Evolutionary conservation across 2,113 vertebrate genomes (phyloP), one percentile per base, ranked within the genome.

Genomic region (Prinia subflava): DNA sequence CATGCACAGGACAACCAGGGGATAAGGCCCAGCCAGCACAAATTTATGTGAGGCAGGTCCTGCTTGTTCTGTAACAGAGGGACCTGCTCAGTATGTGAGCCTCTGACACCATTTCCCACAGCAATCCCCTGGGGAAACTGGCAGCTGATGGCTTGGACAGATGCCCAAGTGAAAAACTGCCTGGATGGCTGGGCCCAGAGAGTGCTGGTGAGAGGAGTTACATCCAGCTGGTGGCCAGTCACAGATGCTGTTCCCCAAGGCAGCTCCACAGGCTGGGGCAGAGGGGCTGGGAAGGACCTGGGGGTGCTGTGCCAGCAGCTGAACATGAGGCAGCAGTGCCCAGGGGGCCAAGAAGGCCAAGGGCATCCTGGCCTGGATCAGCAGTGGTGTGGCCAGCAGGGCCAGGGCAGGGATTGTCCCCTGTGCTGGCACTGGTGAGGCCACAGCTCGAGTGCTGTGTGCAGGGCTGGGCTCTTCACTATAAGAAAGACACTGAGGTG

Each of bases 361-460:
- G 0, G 3, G 37, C 59, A 89, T 56, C 47, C 37, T 81, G 46
- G 11, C 11, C 4, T 57, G 22, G 9, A 25, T 9, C 35, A 81
- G n/a, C 35, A 71, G 35, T 2, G 0, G 7, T 24, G 31, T 39
- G 39, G 30, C 7, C 64, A 81, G 57, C 15, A 81, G 39, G 33
- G 9, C 0, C 8, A 73, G 70, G 33, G 12, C 33, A 21, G 62
- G 8, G 44, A 57, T 28, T 4, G 7, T 55, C 5, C 27, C 20
- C 11, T 74, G 67, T 44, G 6, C 24, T 50, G 2, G 49, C 39
- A 28, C 4, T 57, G 74, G 4, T 13, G 42, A 69, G 49, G 20
- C 12, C 1, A 1, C 47, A 69, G 2, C 37, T 56, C 0, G 0
- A 86, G 3, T 37, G 0, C 19, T 52, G n/a, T 57, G 31, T 24